These are phyloP conservation scores for Pantherophis guttatus DNA, from an alignment of 2,113 vertebrate species.

Conservation along the genomic window DNA sequence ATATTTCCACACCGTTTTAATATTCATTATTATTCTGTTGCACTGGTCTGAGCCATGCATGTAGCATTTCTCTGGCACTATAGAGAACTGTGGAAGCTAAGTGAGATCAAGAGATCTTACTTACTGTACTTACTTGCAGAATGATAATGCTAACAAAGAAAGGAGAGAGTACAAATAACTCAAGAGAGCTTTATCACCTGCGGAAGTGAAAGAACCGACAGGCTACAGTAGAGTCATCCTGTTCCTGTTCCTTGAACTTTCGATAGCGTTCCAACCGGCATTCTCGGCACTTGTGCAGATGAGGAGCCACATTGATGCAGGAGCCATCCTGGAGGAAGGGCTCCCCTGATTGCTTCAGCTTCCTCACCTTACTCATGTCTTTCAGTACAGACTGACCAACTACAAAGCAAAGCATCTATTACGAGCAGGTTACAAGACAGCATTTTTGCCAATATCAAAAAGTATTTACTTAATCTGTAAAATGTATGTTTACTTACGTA, in stretches of 20 bases:
- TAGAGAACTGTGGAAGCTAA: background rate
- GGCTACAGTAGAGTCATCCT: conserved; percentile 93
- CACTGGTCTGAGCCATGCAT: background rate
- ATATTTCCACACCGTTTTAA: background rate
- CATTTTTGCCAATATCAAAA: conserved; percentile 5
- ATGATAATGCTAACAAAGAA: background rate
- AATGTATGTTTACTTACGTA: background rate
- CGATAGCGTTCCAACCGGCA: conserved; percentile 95
- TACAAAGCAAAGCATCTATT: conserved; percentile 56
- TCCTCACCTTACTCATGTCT: conserved; percentile 93
- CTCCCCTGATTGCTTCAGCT: conserved; percentile 95
- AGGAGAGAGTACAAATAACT: background rate
- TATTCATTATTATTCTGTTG: background rate
- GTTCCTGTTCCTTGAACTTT: conserved; percentile 92
- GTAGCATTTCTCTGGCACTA: background rate
- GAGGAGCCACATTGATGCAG: conserved; percentile 96
- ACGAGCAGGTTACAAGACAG: conserved; percentile 32
- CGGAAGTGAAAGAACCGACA: conserved; percentile 98
- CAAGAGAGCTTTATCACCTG: conserved; percentile 71
- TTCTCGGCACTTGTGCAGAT: conserved; percentile 97
- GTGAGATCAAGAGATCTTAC: background rate
- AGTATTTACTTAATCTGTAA: background rate
- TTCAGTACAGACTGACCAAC: conserved; percentile 95
- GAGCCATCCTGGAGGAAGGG: conserved; percentile 97
- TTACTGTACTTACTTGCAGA: background rate